phyloP scores from a whole-genome alignment of 2,888 invertebrate species.

The Cataglyphis altisquamis region DNA sequence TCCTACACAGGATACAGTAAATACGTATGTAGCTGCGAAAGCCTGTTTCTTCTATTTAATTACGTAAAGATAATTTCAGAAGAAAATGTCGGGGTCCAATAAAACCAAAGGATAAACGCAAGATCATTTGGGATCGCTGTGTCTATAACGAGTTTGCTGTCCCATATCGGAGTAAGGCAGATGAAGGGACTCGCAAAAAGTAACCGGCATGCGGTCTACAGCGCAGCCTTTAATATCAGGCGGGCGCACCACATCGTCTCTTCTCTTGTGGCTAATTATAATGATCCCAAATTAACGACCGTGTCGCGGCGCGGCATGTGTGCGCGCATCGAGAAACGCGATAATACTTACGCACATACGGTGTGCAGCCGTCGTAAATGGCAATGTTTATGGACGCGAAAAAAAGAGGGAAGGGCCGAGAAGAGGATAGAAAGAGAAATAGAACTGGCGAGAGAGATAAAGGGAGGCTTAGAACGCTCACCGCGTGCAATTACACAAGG shows the following conservation, averaged over 20 bases:
- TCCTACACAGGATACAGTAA: not conserved
- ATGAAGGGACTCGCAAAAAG: slow-evolving; percentile 17
- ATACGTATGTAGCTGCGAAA: not conserved
- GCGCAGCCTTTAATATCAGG: slow-evolving; percentile 56
- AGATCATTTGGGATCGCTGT: not conserved
- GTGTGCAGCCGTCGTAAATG: slow-evolving; percentile 72
- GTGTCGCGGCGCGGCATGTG: slow-evolving; percentile 49
- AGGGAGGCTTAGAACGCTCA: slow-evolving; percentile 62
- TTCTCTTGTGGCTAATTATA: slow-evolving; percentile 73
- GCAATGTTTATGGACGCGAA: slow-evolving; percentile 69
- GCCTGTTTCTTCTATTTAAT: slow-evolving; percentile 20
- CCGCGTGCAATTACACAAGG: slow-evolving; percentile 75
- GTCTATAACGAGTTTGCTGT: slow-evolving; percentile 23
- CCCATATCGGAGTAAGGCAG: slow-evolving; percentile 21
- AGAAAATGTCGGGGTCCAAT: not conserved
- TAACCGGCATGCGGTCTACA: slow-evolving; percentile 32
- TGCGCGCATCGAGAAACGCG: slow-evolving; percentile 19
- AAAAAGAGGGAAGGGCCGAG: not conserved
- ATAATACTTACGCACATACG: slow-evolving; percentile 30
- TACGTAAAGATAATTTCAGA: slow-evolving; percentile 17
- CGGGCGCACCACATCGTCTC: slow-evolving; percentile 28
- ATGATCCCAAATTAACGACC: slow-evolving; percentile 77
- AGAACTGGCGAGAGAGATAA: slow-evolving; percentile 18
- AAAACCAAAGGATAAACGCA: slow-evolving; percentile 8
- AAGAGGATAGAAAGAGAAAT: not conserved